Base-by-base conservation (phyloP, 2,888 invertebrate genomes). In the Ametastegia equiseti region DNA sequence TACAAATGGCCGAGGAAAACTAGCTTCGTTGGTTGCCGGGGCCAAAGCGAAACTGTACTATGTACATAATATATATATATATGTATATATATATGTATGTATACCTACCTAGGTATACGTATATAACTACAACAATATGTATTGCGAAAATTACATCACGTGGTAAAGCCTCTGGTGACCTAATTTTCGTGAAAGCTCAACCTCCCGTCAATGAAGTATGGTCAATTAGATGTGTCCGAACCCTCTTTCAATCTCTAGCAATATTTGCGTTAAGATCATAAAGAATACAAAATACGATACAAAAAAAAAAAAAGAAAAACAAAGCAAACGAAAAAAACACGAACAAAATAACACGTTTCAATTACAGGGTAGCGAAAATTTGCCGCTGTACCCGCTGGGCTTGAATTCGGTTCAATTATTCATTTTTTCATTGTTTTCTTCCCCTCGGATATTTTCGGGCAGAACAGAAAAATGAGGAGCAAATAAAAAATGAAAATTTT, bases 71-170 rank as follows among this genome's bases (percentile, higher is more conserved):
- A 30, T 30, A 11, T 42, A 27, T 13, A 15, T 30, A 30, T 30
- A 11, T 42, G 45, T 15, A 36, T 65, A 9, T 4, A 9, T 33
- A n/a, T 36, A 11, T 65, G 36, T 15, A 36, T 33, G 36, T 36
- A 23, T 6, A n/a, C 54, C 4, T 54, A 54, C 54, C 9, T 54
- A 54, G 5, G 15, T 54, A 3, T 19, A 54, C 54, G 15, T 15
- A 30, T 60, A 60, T 30, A 67, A n/a, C 15, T 47, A 30, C n/a
- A 47, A 71, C 45, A 71, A 71, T 71, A 42, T 42, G 42, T 42
- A 71, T 71, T 27, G 71, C 47, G 71, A 47, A 71, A 71, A 71
- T 71, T 71, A 71, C 36, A 71, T 71, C 71, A 71, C 47, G 47
- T 27, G 47, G 71, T 15, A 45, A 69, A 69, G 69, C 45, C 7